Base-by-base conservation (phyloP, 2,888 invertebrate species). In the Steromphala cineraria region DNA sequence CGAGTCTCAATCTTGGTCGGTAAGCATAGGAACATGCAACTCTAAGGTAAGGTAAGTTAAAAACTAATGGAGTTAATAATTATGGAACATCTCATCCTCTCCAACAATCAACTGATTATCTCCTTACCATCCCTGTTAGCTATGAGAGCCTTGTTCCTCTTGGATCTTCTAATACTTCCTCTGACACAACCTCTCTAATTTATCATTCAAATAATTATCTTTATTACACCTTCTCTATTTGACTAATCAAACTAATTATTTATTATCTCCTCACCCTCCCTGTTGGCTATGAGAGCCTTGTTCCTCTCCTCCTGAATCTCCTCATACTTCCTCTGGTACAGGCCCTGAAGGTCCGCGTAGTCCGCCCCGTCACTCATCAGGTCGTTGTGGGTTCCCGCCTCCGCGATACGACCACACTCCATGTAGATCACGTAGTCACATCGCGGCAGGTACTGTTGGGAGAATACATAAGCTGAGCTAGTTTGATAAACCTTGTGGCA, bases 391-490 rank as follows among this genome's bases (percentile, higher is more conserved):
- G 94, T 94, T 17, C 95, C 95, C 80, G 94, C 92, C 84, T 95
- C 95, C 2, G 94, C 92, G 46, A 95, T 94, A 79, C 92, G 90
- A 0, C 95, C 95, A 67, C 94, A 94, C 79, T 94, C 94, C 93
- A 96, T 93, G 83, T 95, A 94, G 40, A 95, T 92, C 46, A 96
- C 94, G 81, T 94, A 93, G 92, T 95, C 95, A 91, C 95, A 96
- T 67, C 94, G 93, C 80, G 93, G 93, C 78, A 95, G 89, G 91
- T 95, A 95, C 95, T 95, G 89, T 46, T 90, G 84, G n/a, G 46
- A n/a, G n/a, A 75, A 52, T 71, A n/a, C n/a, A n/a, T n/a, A n/a
- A n/a, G n/a, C n/a, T n/a, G n/a, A n/a, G n/a, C n/a, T n/a, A n/a
- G n/a, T n/a, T n/a, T n/a, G n/a, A n/a, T n/a, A n/a, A n/a, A n/a